These are phyloP conservation scores for Drosophila mulleri DNA, from an alignment of 2,888 invertebrate species.

Conservation along the genomic window DNA sequence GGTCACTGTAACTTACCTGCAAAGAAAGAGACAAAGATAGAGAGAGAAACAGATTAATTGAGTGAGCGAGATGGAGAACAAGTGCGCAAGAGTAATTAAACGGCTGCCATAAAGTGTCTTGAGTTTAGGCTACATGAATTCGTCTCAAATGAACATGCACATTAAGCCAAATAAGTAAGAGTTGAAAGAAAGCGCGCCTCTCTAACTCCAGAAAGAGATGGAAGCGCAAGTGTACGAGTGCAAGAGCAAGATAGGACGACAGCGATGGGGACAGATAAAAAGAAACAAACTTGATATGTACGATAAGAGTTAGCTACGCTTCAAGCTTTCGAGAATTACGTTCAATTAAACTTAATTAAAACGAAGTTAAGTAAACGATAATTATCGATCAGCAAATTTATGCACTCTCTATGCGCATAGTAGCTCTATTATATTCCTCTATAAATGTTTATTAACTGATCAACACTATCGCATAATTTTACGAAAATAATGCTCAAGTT, in stretches of 20 bases:
- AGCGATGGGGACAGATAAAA: neutral
- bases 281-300: neutral
- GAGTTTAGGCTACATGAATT: slow-evolving; percentile 47
- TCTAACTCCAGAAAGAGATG: neutral
- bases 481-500: no score
- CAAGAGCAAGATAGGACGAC: neutral
- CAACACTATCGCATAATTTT: no score
- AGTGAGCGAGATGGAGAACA: slow-evolving; percentile 21
- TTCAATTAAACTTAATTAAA: neutral
- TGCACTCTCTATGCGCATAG: no score
- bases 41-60: slow-evolving; percentile 9
- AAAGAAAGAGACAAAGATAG: slow-evolving; percentile 34
- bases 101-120: slow-evolving; percentile 49
- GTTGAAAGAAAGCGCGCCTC: slow-evolving; percentile 33
- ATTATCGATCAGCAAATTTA: neutral
- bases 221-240: neutral
- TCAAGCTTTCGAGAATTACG: slow-evolving; percentile 4
- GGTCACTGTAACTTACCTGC: slow-evolving; percentile 74
- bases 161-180: slow-evolving; percentile 33
- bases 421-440: no score
- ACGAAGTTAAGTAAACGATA: neutral
- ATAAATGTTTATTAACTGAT: no score
- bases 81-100: slow-evolving; percentile 64
- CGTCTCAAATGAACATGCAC: slow-evolving; percentile 47
- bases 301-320: neutral